Evolutionary conservation across 2,888 invertebrate genomes (phyloP), one percentile per base, ranked within the genome.

Genomic region (Andrena flavipes): DNA sequence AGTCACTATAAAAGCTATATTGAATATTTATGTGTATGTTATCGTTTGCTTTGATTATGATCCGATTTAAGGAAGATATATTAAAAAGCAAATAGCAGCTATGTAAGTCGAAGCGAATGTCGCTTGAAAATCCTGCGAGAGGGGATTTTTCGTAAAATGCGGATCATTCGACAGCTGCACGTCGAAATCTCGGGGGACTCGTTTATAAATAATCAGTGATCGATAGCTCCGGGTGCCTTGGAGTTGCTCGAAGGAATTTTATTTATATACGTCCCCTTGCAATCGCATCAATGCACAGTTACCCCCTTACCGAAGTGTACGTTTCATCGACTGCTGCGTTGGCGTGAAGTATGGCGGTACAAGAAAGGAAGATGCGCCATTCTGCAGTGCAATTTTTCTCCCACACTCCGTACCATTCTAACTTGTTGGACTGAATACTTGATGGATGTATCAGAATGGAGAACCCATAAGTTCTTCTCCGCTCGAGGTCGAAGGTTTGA

Each of bases 401-500:
- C 62, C 67, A 48, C 60, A 54, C 60, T 26, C 16, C 62, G 13
- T 59, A 54, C 76, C 76, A 85, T 75, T 88, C 83, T 72, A 86
- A 83, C 87, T 85, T 86, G 87, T 85, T 88, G 79, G 84, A 59
- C 65, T 77, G 88, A 88, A 88, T 85, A 75, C 80, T 84, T 84
- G 85, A 87, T 88, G 70, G 80, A 88, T 87, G 86, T 63, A 70
- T 76, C 84, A 68, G 76, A 84, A 42, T 35, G 76, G 75, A 51
- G 72, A 65, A 63, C 64, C 64, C 59, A 69, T 81, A 80, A 69
- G 70, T 84, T 76, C 77, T 65, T 73, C 78, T 63, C 63, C 65
- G 26, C 26, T 42, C n/a, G 48, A 77, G 79, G 75, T 87, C 85
- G 86, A 88, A 78, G 84, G 81, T 89, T 88, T 89, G 86, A 85